Base-by-base conservation (phyloP, 2,888 invertebrate species). In the Mythimna ferrago region DNA sequence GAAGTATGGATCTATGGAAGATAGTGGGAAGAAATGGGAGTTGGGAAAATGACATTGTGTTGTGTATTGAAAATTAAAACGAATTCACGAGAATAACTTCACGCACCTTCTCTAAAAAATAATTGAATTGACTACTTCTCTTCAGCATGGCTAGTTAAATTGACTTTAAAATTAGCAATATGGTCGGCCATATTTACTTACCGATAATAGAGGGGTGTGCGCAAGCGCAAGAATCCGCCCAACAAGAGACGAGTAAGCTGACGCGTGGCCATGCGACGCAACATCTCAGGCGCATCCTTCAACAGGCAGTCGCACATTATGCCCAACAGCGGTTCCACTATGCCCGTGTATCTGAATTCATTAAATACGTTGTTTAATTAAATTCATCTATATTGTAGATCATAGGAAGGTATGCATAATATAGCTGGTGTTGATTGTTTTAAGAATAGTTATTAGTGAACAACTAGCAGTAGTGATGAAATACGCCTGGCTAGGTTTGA, bases 151-250 rank as follows among this genome's bases (percentile, higher is more conserved):
- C n/a, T 51, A 5, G 32, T 2, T 14, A 7, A 60, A 38, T 56
- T n/a, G 26, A 9, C 19, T 2, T 3, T 38, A n/a, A 14, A 58
- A n/a, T 26, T 51, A 11, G 14, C 6, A 14, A 44, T 19, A n/a
- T 16, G 3, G 3, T 35, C 26, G 10, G 14, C 19, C 16, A 41
- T 9, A 19, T 44, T 41, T 26, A 76, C 75, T 54, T 97, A 97
- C 89, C 97, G 96, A 85, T 93, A 95, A 90, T 98, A 98, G 73
- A 98, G 97, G 2, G 97, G 96, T 54, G 97, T 97, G 80, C 97
- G 97, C 87, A 98, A 96, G 77, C 98, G 97, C 81, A 98, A 95
- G 89, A 96, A 98, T 67, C 98, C 98, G 86, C 97, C 98, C 80
- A 98, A 97, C 73, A 98, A 94, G 26, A 98, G 96, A 32, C 97